These are phyloP conservation scores for Zygothrica quintamaculata DNA, from an alignment of 2,888 invertebrate genomes.

Conservation along the genomic window DNA sequence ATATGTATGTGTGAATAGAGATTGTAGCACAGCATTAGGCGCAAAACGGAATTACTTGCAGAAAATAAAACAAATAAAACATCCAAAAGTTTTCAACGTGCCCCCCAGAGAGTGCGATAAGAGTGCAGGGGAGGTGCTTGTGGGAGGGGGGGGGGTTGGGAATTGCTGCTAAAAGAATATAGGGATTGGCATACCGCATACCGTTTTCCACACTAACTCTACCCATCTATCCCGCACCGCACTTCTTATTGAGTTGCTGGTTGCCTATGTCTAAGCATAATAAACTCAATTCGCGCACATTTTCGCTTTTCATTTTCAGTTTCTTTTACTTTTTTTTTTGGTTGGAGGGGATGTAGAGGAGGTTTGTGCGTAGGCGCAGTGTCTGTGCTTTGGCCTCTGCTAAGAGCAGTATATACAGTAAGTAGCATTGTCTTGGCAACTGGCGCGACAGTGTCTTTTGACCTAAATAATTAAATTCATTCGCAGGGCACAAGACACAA, in stretches of 20 bases:
- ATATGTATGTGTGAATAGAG: constrained; percentile 7
- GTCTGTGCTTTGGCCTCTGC: constrained; percentile 9
- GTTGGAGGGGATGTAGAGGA: neutral
- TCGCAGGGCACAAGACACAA: constrained; percentile 27
- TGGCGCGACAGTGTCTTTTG: constrained; percentile 66
- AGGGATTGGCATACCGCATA: too few species aligned
- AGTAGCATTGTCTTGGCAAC: constrained; percentile 70
- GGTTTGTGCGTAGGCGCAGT: constrained; percentile 13
- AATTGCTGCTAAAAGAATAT: too few species aligned
- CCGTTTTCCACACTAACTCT: neutral
- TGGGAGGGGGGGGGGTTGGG: neutral
- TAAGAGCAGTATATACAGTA: constrained; percentile 29
- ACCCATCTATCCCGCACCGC: neutral
- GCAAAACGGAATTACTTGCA: constrained; percentile 69
- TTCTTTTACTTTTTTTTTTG: constrained; percentile 16
- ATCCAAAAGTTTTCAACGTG: constrained; percentile 57
- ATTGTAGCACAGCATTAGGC: constrained; percentile 64
- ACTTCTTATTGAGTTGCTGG: constrained; percentile 9
- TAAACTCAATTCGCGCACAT: constrained; percentile 63
- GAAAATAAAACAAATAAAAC: constrained; percentile 71
- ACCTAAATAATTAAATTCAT: constrained; percentile 79
- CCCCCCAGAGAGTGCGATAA: constrained; percentile 42
- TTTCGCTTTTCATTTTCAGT: constrained; percentile 43
- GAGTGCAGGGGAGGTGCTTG: neutral
- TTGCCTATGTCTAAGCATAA: constrained; percentile 46